Base-by-base conservation (phyloP, 2,888 invertebrate genomes). In the Gymnosoma rotundatum region DNA sequence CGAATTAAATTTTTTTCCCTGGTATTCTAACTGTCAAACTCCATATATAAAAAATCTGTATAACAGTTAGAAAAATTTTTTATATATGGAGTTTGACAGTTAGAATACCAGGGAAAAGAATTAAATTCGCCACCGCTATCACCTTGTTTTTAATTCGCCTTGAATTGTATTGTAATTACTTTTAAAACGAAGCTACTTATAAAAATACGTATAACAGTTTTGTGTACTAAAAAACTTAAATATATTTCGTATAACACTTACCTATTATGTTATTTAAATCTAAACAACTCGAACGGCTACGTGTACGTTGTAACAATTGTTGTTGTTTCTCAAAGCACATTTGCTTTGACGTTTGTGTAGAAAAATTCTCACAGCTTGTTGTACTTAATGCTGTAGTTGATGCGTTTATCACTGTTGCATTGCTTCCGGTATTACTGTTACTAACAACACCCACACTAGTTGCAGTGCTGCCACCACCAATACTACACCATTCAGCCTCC, bases 401-500 rank as follows among this genome's bases (percentile, higher is more conserved):
- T 42, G 79, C 61, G 25, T 78, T 76, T 32, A 54, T 16, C 32
- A 38, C 48, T 36, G 72, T 64, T 67, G 82, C 81, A 70, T 58
- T 64, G 60, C 64, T 86, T 58, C 83, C 86, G 76, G 84, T 74
- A 36, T 74, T 80, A 69, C 52, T 72, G 21, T 10, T 58, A 56
- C 67, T 50, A 45, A 78, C 86, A 64, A 84, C 86, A 58, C 86
- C 52, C 87, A 90, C 90, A 20, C 6, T 60, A 42, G 18, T 70
- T 50, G 50, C 60, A 20, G 32, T 70, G 61, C 45, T 78, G 32
- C 75, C 76, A 36, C 86, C 81, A 36, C 86, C 81, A 54, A 87
- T 87, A 63, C 87, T 87, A 58, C 87, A 88, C 91, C 90, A 91
- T 73, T 91, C 91, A 64, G 89, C 89, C 88, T 95, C 95, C 94